Percentiles rank a stretch among this genome's conserved stretches.
These are phyloP conservation scores for Odocoileus virginianus DNA, from an alignment of 2,113 vertebrate species.

Conservation along the genomic window DNA sequence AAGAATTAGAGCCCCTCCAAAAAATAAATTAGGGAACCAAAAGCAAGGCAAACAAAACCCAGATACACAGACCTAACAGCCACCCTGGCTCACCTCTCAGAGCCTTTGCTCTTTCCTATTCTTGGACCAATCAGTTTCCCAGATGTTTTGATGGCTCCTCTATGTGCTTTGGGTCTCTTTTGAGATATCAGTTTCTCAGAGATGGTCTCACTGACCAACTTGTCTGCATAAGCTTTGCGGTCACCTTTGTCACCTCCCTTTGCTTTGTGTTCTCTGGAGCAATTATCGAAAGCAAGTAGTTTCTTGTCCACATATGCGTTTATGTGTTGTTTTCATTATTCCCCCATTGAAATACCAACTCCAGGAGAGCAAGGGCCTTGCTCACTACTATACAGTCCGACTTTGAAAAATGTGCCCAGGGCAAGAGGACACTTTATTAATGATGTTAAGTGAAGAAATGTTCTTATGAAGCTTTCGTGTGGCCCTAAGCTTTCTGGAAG, in stretches of 20 bases:
- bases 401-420: neutral
- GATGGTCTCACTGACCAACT: neutral
- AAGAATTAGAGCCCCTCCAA: neutral
- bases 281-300: neutral
- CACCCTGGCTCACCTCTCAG: accelerated
- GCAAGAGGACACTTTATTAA: neutral
- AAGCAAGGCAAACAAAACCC: neutral
- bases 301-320: neutral
- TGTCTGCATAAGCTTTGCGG: neutral
- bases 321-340: neutral
- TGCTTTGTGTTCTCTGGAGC: neutral
- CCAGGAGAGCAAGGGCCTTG: neutral
- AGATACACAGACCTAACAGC: neutral
- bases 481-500: neutral
- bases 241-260: neutral
- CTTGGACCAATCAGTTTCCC: neutral
- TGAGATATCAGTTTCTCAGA: neutral
- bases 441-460: neutral
- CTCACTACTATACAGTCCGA: neutral
- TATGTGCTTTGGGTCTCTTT: neutral
- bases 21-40: neutral
- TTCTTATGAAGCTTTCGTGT: neutral
- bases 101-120: neutral
- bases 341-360: neutral
- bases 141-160: neutral